These are phyloP conservation scores for Silurus glanis DNA, from an alignment of 2,113 vertebrate species.

Conservation along the genomic window DNA sequence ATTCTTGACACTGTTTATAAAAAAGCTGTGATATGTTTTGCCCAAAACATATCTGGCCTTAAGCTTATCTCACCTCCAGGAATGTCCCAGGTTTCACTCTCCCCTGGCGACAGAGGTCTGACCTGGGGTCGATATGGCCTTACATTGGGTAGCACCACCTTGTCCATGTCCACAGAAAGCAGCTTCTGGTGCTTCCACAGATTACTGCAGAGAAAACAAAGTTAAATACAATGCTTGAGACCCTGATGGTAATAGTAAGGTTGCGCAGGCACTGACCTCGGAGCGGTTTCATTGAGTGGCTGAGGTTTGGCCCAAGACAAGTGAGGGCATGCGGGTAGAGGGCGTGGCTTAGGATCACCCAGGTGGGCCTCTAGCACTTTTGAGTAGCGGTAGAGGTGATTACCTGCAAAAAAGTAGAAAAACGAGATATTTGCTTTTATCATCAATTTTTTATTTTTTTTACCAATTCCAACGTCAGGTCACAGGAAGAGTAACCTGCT, in stretches of 20 bases:
- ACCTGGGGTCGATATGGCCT: conserved; percentile 92
- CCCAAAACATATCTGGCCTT: not conserved
- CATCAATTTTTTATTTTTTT: not conserved
- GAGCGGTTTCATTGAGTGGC: conserved; percentile 95
- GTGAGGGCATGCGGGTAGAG: conserved; percentile 94
- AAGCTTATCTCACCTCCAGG: conserved; percentile 83
- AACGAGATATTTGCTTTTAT: not conserved
- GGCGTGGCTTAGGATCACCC: conserved; percentile 89
- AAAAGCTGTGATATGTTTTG: not conserved
- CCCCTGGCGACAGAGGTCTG: conserved; percentile 92
- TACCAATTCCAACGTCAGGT: not conserved
- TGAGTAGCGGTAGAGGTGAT: conserved; percentile 96
- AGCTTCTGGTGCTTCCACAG: conserved; percentile 99
- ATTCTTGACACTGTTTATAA: not conserved
- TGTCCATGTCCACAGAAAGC: conserved; percentile 93
- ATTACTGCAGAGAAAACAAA: conserved; percentile 74
- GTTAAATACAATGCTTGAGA: not conserved
- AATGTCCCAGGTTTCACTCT: conserved; percentile 97
- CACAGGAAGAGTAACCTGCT: not conserved
- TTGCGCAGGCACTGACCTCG: conserved; percentile 77
- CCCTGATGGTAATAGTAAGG: not conserved
- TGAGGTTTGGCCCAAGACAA: conserved; percentile 98
- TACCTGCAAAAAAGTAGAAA: conserved; percentile 72
- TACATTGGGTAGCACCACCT: conserved; percentile 89
- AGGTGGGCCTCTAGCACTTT: conserved; percentile 94